Evolutionary conservation across 92 coral and sea anemone species (phyloP), one percentile per base, ranked within the genome.

Genomic region (Chrysogorgia sp.): DNA sequence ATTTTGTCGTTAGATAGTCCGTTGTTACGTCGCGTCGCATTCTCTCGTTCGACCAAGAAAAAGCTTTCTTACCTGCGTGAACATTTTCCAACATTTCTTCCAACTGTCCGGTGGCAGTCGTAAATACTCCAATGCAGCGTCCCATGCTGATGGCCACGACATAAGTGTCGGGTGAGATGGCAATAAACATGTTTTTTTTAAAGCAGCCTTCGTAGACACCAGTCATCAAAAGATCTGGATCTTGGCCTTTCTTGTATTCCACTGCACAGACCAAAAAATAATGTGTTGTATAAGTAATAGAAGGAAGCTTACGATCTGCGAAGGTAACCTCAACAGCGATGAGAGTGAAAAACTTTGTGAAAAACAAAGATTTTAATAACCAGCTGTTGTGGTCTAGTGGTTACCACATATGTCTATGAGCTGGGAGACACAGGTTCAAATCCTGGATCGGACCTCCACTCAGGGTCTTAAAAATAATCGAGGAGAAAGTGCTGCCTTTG

Each of bases 81-180:
- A 96, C 92, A 12, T 89, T 90, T 68, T 96, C 93, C 28, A 96
- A 75, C 22, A 89, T 23, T 66, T 96, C 97, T 70, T 91, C 99
- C 37, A 96, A 81, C 58, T 69, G 83, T 15, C 97, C 99, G 55
- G 83, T 87, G 37, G 90, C 92, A 24, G 97, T 96, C 58, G 90
- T 89, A 40, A 91, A 96, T 37, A 96, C 85, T 20, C 91, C 99
- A 52, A 96, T 40, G 2, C 96, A 91, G 14, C 97, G 89, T 25
- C 97, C 97, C 96, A 96, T 91, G 20, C 96, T 86, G 33, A 96
- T 88, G 21, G 97, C 98, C 2, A 96, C 90, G 71, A 94, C 92
- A 75, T 94, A 94, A 20, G 92, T 96, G 80, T 94, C 97, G 26
- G 98, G 98, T 23, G 98, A 91, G 90, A 94, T 89, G 34, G 89